Evolutionary conservation across 2,888 invertebrate genomes (phyloP), one percentile per base, ranked within the genome.

Genomic region (Plemyria rubiginata): DNA sequence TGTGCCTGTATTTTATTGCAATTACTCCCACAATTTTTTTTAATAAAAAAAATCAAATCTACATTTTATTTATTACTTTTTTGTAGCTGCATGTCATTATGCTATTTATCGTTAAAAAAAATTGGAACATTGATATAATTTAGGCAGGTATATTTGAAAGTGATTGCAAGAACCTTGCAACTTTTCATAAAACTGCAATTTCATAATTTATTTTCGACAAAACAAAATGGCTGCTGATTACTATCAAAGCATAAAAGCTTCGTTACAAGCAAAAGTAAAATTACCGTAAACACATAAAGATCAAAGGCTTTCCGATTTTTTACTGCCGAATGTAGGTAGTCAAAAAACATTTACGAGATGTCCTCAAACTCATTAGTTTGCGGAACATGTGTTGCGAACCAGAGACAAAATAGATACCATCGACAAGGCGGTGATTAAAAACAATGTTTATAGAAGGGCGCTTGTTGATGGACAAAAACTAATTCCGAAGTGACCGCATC

Each of bases 301-400:
- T 68, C 68, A 70, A 68, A 62, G 59, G 46, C 40, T n/a, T 29
- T 38, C 55, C 54, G 60, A 54, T 68, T 67, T 67, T 68, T 70
- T 67, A 67, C 56, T 45, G 50, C 62, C 57, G 36, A 65, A 64
- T 64, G 58, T 64, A 70, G 65, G 65, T 66, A 65, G 67, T 60
- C 46, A 55, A 32, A 32, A 32, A 32, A 50, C 50, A 41, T 86
- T 84, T 81, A 74, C 68, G 60, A 64, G 62, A 72, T 79, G 82
- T 81, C 80, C 78, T 82, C 73, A 76, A 79, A 81, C 80, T 88
- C 85, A 90, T 89, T 90, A 88, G 86, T 75, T 79, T 81, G 76
- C 82, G 70, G 79, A 86, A 90, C 90, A 90, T 89, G 85, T 90
- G 90, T 89, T 79, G 72, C 79, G 46, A 60, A 65, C 60, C 60